Percentiles rank a stretch among this genome's conserved stretches.
These are phyloP conservation scores for Spodoptera littoralis DNA, from an alignment of 2,888 invertebrate genomes.

Conservation along the genomic window DNA sequence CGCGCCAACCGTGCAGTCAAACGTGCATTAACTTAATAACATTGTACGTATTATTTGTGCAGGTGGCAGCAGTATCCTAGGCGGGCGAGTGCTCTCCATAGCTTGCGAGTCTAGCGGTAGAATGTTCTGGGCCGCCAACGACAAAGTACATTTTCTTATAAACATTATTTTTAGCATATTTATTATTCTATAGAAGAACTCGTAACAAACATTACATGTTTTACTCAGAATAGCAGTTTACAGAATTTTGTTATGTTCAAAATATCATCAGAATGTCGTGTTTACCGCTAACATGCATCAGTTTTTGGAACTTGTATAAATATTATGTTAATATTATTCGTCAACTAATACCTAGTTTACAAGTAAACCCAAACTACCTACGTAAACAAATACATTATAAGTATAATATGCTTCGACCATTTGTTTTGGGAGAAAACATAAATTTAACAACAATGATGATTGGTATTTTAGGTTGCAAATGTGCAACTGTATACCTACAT, in stretches of 20 bases:
- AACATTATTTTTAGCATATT: slow-evolving; percentile 33
- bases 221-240: slow-evolving; percentile 30
- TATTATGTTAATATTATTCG: too few species aligned
- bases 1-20: too few species aligned
- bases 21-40: background rate
- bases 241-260: slow-evolving; percentile 33
- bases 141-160: slow-evolving; percentile 84
- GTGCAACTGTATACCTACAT: too few species aligned
- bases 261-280: slow-evolving; percentile 29
- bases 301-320: slow-evolving; percentile 9
- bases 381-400: too few species aligned
- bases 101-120: slow-evolving; percentile 94
- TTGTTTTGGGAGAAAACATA: background rate
- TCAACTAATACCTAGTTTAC: too few species aligned
- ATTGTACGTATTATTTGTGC: slow-evolving; percentile 1
- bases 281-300: slow-evolving; percentile 24
- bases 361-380: too few species aligned
- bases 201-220: slow-evolving; percentile 23
- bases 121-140: slow-evolving; percentile 95
- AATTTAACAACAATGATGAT: too few species aligned
- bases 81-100: slow-evolving; percentile 90
- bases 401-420: background rate
- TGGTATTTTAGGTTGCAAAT: too few species aligned
- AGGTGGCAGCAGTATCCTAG: slow-evolving; percentile 88
- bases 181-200: slow-evolving; percentile 29